These are phyloP conservation scores for Steromphala cineraria DNA, from an alignment of 2,888 invertebrate species.

Conservation along the genomic window DNA sequence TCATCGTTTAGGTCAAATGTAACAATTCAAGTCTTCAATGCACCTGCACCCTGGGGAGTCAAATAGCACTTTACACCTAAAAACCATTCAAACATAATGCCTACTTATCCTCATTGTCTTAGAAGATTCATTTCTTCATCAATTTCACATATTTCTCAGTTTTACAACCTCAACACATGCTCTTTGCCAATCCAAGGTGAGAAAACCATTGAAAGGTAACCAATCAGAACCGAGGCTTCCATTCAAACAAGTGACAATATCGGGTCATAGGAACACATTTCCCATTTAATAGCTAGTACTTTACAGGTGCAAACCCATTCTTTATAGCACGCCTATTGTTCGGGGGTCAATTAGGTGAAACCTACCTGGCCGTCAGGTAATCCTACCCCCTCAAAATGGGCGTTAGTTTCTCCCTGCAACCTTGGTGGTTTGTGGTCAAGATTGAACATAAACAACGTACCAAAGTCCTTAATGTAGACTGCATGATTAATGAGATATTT, in stretches of 20 bases:
- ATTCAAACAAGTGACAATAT: neutral
- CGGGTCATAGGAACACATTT: neutral
- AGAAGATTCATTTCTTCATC: slow-evolving; percentile 12
- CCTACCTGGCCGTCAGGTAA: neutral
- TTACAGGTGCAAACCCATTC: slow-evolving; percentile 16
- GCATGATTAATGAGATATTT: too few species aligned
- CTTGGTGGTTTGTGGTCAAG: neutral
- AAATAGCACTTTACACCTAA: too few species aligned
- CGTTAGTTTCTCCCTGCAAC: neutral
- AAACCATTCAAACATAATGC: too few species aligned
- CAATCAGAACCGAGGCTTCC: neutral
- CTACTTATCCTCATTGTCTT: neutral
- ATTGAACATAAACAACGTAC: too few species aligned
- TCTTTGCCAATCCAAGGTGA: slow-evolving; percentile 1
- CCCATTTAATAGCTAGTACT: neutral
- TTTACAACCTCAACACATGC: slow-evolving; percentile 5
- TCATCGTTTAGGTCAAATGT: too few species aligned
- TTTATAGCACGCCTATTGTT: slow-evolving; percentile 3
- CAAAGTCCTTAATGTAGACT: too few species aligned
- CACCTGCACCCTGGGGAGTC: too few species aligned
- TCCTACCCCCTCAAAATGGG: neutral
- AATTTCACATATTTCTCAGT: neutral
- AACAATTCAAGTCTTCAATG: too few species aligned
- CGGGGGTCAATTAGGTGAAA: slow-evolving; percentile 4
- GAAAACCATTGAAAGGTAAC: neutral